Evolutionary conservation across 2,888 invertebrate species (phyloP), one percentile per base, ranked within the genome.

Genomic region (Eueremaeus valkanovi): DNA sequence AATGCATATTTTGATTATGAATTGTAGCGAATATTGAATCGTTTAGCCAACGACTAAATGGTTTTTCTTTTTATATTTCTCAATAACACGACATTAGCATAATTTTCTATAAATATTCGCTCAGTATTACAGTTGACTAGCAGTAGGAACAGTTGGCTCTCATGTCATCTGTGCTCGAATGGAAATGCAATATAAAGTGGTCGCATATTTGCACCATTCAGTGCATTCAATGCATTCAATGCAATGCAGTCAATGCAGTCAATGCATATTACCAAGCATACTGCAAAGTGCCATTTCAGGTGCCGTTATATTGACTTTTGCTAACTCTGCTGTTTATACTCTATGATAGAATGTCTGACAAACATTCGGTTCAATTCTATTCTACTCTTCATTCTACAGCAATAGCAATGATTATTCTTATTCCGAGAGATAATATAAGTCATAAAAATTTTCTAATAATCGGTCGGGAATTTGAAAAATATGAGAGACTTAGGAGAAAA

Each of bases 251-350:
- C n/a, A n/a, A n/a, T n/a, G n/a, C n/a, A n/a, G n/a, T n/a, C n/a
- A n/a, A n/a, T n/a, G n/a, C n/a, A n/a, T n/a, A n/a, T n/a, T n/a
- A n/a, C n/a, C n/a, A n/a, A n/a, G n/a, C n/a, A n/a, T n/a, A n/a
- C 42, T 24, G 68, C 8, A 68, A 68, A 68, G 68, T 68, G 68
- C 40, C 68, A 40, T 68, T 68, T 68, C 68, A 68, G 68, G 68
- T 68, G 68, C 40, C n/a, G 66, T 13, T 68, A 68, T 40, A 68
- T 68, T 68, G 68, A 68, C 68, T 68, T 68, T 68, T 68, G 68
- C 40, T 36, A 68, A 68, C 40, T 68, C 21, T 36, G 68, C 68
- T 13, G 21, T 68, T 68, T 40, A 40, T 68, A 40, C 40, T 40
- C 21, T 21, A 68, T 40, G n/a, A 24, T 40, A 68, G 29, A 36